These are phyloP conservation scores for Ectropis grisescens DNA, from an alignment of 1,140 invertebrate genomes.

Conservation along the genomic window DNA sequence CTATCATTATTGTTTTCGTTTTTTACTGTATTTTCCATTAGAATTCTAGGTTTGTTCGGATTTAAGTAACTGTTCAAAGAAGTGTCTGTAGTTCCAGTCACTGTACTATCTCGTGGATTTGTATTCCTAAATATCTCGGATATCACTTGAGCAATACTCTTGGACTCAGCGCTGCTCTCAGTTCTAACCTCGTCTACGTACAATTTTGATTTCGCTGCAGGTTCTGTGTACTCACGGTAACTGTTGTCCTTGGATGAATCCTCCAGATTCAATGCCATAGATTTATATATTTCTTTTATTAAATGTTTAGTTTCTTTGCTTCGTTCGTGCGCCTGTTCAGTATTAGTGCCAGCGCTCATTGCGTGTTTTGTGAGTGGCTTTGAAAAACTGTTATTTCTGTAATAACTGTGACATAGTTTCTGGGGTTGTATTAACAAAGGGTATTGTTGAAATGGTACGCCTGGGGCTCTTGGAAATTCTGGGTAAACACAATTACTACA, in stretches of 20 bases:
- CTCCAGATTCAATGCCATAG: constrained; percentile 34
- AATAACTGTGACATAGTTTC: constrained; percentile 15
- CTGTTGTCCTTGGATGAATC: constrained; percentile 22
- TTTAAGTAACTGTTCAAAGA: constrained; percentile 1
- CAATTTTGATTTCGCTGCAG: constrained; percentile 13
- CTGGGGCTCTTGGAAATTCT: constrained; percentile 13
- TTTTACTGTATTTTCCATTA: too few species aligned
- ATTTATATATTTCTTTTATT: constrained; percentile 58
- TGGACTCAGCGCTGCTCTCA: too few species aligned
- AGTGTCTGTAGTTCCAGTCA: constrained; percentile 2
- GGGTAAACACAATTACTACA: constrained; percentile 17
- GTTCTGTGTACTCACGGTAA: too few species aligned
- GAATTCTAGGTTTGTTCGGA: too few species aligned
- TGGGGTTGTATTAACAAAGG: constrained; percentile 36
- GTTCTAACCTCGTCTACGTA: too few species aligned
- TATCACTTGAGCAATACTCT: neutral
- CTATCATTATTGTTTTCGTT: too few species aligned
- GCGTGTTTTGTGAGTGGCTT: constrained; percentile 9
- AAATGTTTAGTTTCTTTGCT: constrained; percentile 46
- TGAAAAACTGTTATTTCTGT: constrained; percentile 20
- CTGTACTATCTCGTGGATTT: constrained; percentile 3
- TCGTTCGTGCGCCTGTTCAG: constrained; percentile 12
- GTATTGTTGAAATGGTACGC: constrained; percentile 32
- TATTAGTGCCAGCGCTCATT: constrained; percentile 28
- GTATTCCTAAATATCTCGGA: constrained; percentile 10